Percentiles rank a stretch among this genome's conserved stretches.
These are phyloP conservation scores for Suricata suricatta DNA, from an alignment of 2,113 vertebrate species.

Conservation along the genomic window DNA sequence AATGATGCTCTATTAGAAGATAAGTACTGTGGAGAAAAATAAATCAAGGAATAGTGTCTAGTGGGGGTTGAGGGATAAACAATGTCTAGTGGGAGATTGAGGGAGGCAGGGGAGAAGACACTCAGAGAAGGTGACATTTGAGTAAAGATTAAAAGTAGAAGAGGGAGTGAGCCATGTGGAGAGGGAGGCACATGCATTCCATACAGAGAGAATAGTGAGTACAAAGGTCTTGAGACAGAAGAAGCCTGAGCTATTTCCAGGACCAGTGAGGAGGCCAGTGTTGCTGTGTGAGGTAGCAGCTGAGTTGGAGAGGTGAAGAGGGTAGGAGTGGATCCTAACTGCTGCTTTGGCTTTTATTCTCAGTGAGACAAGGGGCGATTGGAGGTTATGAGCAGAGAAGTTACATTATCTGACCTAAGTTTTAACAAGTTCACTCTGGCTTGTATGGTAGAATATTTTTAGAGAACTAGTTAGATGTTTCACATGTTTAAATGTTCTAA, in stretches of 20 bases:
- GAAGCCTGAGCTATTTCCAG: neutral
- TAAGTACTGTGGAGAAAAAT: neutral
- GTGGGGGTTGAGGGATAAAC: neutral
- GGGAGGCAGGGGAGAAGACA: neutral
- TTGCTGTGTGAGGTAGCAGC: neutral
- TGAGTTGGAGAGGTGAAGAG: neutral
- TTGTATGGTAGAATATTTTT: neutral
- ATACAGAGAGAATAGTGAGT: neutral
- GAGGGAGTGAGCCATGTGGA: neutral
- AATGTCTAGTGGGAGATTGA: fast-evolving
- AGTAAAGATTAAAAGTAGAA: neutral
- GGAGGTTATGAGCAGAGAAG: neutral
- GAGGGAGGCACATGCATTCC: neutral
- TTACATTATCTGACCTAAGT: neutral
- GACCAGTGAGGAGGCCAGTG: neutral
- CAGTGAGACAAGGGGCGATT: neutral
- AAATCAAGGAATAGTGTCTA: neutral
- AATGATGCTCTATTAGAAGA: neutral
- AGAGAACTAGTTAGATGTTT: neutral
- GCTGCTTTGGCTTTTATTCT: neutral
- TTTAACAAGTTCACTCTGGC: neutral
- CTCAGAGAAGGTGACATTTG: neutral
- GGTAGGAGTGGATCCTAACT: neutral
- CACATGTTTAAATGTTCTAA: neutral
- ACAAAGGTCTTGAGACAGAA: neutral